Evolutionary conservation across 2,888 invertebrate species (phyloP).

Genomic region (Actias luna): DNA sequence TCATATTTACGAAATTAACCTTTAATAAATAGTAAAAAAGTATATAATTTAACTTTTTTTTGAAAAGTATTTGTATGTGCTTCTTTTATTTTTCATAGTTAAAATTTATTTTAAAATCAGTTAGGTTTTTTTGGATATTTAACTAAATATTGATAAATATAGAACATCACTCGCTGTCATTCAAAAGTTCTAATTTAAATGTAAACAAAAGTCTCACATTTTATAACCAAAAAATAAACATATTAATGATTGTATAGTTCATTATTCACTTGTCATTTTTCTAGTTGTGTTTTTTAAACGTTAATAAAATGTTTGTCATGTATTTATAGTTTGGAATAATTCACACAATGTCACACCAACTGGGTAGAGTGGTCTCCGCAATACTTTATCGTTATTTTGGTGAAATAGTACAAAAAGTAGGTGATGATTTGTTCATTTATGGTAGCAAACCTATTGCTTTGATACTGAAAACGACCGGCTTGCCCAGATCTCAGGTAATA

Average conservation of each 20-base stretch:
- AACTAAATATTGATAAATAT: no score
- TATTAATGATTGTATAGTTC: background rate
- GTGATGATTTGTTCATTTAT: conserved; percentile 85
- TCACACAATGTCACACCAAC: conserved; percentile 85
- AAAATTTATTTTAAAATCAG: no score
- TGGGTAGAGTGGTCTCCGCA: conserved; percentile 86
- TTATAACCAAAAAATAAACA: background rate
- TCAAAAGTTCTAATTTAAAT: background rate
- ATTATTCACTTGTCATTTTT: no score
- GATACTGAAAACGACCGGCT: conserved; percentile 83
- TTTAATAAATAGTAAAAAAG: no score
- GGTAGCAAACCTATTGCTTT: conserved; percentile 85
- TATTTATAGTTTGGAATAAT: background rate
- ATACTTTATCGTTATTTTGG: conserved; percentile 91
- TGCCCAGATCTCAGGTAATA: conserved; percentile 67
- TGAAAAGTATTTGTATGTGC: no score
- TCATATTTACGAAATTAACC: no score
- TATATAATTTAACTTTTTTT: no score
- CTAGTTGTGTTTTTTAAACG: background rate
- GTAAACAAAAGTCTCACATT: background rate
- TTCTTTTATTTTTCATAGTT: no score
- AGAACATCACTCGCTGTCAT: no score
- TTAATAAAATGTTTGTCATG: background rate
- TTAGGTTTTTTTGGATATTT: no score
- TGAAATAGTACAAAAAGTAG: conserved; percentile 87